A percentile compares a stretch with the other conserved stretches of the same genome.
Evolutionary conservation across 2,113 vertebrate genomes (phyloP).

Genomic region (Ictalurus furcatus): DNA sequence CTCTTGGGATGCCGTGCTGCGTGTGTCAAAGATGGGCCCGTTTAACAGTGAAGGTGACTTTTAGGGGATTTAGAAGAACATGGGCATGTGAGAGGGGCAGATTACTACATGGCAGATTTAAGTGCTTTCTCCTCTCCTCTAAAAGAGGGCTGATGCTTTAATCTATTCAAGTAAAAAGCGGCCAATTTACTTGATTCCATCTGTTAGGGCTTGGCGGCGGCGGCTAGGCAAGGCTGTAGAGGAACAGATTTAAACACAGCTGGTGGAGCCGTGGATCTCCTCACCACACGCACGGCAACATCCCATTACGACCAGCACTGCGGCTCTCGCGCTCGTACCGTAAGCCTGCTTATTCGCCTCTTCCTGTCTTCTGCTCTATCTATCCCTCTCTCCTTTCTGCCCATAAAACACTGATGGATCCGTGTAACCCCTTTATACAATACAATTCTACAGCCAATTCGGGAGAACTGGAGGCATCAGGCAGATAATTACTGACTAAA

Average conservation of each 20-base stretch:
- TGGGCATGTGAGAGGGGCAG: conserved; percentile 46
- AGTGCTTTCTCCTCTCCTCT: conserved; percentile 65
- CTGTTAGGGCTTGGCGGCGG: conserved; percentile 69
- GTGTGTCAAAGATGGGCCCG: conserved; percentile 71
- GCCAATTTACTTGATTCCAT: conserved; percentile 78
- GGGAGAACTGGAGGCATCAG: neutral
- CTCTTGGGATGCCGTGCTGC: conserved; percentile 71
- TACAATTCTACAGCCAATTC: conserved; percentile 1
- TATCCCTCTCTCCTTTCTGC: neutral
- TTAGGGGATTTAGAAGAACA: conserved; percentile 74
- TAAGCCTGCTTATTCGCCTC: conserved; percentile 12
- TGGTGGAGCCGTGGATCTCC: conserved; percentile 63
- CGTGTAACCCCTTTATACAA: conserved; percentile 24
- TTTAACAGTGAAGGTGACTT: conserved; percentile 81
- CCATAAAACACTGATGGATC: conserved; percentile 28
- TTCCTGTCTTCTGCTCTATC: neutral
- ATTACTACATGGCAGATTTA: conserved; percentile 72
- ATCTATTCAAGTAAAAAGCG: conserved; percentile 76
- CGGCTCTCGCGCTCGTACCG: neutral
- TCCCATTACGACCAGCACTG: conserved; percentile 46
- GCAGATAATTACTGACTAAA: conserved; percentile 27
- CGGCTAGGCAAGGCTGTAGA: conserved; percentile 66
- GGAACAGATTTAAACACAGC: conserved; percentile 75
- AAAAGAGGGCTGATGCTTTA: conserved; percentile 63
- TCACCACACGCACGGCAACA: conserved; percentile 49